These are phyloP conservation scores for Psittacula derbiana DNA, from an alignment of 2,797 vertebrate species.

Conservation along the genomic window DNA sequence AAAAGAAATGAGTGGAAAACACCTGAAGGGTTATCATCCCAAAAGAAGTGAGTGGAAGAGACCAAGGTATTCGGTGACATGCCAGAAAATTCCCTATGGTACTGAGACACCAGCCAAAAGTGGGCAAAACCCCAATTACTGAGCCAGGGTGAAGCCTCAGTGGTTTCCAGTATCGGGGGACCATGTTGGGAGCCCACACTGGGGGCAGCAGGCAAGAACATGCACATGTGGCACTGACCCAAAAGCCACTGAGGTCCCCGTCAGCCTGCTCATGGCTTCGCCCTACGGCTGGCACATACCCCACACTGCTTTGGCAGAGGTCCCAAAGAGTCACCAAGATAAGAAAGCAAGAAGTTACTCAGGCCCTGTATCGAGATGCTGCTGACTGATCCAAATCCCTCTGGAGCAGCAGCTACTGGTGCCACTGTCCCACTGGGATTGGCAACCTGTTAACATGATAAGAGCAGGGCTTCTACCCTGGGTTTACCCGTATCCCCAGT, in stretches of 20 bases:
- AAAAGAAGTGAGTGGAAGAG: neutral
- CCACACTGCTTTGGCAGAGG: neutral
- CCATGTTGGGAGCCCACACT: neutral
- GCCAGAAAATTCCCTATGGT: neutral
- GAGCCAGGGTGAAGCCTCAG: neutral
- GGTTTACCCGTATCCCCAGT: neutral
- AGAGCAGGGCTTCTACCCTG: neutral
- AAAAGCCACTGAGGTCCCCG: fast-evolving
- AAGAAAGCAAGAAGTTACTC: neutral
- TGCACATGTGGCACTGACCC: fast-evolving
- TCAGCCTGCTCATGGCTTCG: neutral
- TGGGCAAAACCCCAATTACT: neutral
- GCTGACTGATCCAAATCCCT: neutral
- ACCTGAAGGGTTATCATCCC: neutral
- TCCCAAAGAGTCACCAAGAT: neutral
- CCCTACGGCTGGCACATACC: neutral
- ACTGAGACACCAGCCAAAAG: fast-evolving
- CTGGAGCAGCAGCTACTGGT: neutral
- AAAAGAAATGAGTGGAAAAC: neutral
- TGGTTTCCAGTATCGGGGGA: neutral
- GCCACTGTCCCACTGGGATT: neutral
- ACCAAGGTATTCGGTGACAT: fast-evolving
- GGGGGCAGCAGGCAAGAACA: fast-evolving
- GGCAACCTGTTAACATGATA: fast-evolving
- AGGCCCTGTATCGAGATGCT: neutral